phyloP scores from a whole-genome alignment of 2,888 invertebrate genomes.

The Stenodema calcarata region DNA sequence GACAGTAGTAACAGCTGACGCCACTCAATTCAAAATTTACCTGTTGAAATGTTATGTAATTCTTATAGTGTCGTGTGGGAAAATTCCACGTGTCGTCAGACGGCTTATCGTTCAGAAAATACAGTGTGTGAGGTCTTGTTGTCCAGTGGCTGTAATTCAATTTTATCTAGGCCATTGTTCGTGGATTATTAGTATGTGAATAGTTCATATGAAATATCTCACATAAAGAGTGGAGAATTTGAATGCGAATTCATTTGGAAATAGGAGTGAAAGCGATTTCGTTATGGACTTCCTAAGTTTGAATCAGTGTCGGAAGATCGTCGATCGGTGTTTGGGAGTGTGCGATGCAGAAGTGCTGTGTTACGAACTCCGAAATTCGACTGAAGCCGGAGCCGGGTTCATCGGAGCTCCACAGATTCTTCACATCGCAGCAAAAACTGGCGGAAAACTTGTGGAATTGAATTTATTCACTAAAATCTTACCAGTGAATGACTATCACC shows the following conservation, averaged over 20 bases:
- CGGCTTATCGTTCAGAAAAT: no score
- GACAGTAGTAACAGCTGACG: no score
- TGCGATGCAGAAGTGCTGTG: background rate
- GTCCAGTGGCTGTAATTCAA: background rate
- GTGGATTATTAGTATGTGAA: background rate
- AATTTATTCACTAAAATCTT: conserved; percentile 22
- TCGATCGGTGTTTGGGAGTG: background rate
- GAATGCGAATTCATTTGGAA: background rate
- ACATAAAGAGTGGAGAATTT: background rate
- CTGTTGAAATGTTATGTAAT: no score
- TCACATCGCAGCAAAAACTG: background rate
- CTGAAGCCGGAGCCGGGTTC: conserved; percentile 20
- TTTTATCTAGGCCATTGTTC: background rate
- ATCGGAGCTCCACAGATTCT: background rate
- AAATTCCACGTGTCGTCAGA: no score
- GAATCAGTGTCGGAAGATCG: background rate
- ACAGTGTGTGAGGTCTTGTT: background rate
- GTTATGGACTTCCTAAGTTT: conserved; percentile 10
- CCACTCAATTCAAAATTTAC: no score
- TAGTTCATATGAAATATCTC: background rate
- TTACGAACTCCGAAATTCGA: background rate
- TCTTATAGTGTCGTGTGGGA: no score
- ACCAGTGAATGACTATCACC: conserved; percentile 10
- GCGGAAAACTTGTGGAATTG: background rate
- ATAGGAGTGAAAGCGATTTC: background rate